Percentiles rank a stretch among this genome's conserved stretches.
These are phyloP conservation scores for Phyllotreta cruciferae DNA, from an alignment of 2,888 invertebrate genomes.

Conservation along the genomic window DNA sequence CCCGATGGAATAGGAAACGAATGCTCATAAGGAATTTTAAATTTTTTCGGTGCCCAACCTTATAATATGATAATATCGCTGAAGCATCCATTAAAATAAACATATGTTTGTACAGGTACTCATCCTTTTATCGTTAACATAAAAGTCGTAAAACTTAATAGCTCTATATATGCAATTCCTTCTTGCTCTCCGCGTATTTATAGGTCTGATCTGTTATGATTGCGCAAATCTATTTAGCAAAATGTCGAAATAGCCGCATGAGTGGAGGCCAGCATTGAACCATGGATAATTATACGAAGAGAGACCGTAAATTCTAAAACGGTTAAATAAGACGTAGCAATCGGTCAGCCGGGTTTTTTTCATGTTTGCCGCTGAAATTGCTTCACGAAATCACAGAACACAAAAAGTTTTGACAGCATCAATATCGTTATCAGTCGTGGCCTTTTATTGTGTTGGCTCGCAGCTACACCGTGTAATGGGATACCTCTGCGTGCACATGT, in stretches of 20 bases:
- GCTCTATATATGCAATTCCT: constrained; percentile 17
- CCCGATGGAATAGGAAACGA: too few relatives aligned
- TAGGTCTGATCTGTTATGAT: constrained; percentile 25
- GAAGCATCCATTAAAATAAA: constrained; percentile 3
- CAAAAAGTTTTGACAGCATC: too few relatives aligned
- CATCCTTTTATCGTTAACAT: constrained; percentile 22
- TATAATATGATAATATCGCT: constrained; percentile 2
- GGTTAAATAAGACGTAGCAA: constrained; percentile 33
- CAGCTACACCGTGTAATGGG: too few relatives aligned
- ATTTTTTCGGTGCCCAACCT: constrained; percentile 5
- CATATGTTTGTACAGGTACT: constrained; percentile 5
- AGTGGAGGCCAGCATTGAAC: constrained; percentile 33
- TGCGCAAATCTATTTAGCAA: constrained; percentile 28
- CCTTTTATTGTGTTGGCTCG: too few relatives aligned
- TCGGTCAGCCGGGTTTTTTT: constrained; percentile 27
- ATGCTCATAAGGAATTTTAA: too few relatives aligned
- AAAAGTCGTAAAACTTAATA: constrained; percentile 9
- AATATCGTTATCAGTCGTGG: too few relatives aligned
- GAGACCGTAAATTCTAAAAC: constrained; percentile 31
- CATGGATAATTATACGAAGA: constrained; percentile 36
- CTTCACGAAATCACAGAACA: too few relatives aligned
- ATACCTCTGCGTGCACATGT: too few relatives aligned
- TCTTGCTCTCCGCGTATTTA: constrained; percentile 16
- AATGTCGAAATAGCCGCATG: constrained; percentile 31
- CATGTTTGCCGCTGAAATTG: too few relatives aligned